Conservation (phyloP, 2,797 vertebrate genomes). For the Rhinophrynus dorsalis region DNA sequence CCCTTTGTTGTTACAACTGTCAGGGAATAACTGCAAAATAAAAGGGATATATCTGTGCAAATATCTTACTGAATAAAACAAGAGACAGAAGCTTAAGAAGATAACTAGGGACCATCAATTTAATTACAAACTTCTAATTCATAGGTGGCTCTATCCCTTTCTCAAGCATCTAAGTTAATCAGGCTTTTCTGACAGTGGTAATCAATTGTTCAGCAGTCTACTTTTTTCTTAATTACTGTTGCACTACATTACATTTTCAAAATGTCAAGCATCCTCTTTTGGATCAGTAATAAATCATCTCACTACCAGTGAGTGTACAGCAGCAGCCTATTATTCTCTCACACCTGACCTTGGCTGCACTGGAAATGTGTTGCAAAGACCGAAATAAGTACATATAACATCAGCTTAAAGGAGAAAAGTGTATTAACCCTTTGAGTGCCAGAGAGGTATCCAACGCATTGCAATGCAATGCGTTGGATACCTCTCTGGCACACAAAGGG, state of each 20-base stretch:
- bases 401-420: too few relatives aligned
- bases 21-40: conserved; percentile 4
- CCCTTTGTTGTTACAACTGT: not conserved
- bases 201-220: conserved; percentile 68
- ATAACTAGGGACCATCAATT: conserved; percentile 61
- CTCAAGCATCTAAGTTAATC: conserved; percentile 71
- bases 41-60: not conserved
- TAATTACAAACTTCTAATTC: conserved; percentile 74
- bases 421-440: too few relatives aligned
- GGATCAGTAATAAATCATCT: conserved; percentile 72
- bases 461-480: too few relatives aligned
- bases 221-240: conserved; percentile 72
- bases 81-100: conserved; percentile 48
- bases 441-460: too few relatives aligned
- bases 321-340: conserved; percentile 58
- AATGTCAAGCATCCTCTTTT: conserved; percentile 70
- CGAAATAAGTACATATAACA: conserved; percentile 38
- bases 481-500: too few relatives aligned
- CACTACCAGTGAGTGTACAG: conserved; percentile 46
- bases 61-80: conserved; percentile 19
- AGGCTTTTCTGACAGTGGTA: conserved; percentile 65
- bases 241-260: conserved; percentile 65
- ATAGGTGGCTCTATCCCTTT: conserved; percentile 61
- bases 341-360: conserved; percentile 64
- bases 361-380: conserved; percentile 59